Conservation (phyloP, 2,888 invertebrate genomes). For the Pristionchus maxplancki region DNA sequence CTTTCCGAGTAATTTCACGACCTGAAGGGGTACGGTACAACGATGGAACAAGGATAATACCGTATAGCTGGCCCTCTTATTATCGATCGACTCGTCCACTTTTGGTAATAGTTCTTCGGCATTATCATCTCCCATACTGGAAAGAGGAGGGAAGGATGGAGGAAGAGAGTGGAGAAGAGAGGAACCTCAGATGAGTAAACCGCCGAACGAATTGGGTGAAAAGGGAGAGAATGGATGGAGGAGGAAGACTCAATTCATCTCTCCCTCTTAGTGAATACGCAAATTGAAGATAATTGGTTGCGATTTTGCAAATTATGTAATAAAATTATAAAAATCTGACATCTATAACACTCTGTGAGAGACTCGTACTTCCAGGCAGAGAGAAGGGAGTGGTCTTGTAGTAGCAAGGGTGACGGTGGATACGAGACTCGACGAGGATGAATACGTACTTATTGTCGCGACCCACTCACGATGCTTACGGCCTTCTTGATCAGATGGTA, state of each 20-base stretch:
- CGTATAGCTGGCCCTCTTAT: conserved; percentile 60
- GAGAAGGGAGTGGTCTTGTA: conserved; percentile 87
- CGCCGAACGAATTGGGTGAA: background rate
- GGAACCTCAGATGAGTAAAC: background rate
- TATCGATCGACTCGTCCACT: conserved; percentile 60
- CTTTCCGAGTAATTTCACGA: conserved; percentile 65
- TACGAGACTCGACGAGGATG: conserved; percentile 98
- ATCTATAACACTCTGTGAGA: conserved; percentile 97
- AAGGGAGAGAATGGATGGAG: background rate
- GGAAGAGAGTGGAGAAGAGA: background rate
- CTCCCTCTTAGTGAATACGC: too few relatives aligned
- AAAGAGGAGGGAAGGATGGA: background rate
- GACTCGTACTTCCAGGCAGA: conserved; percentile 98
- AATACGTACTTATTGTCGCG: conserved; percentile 99
- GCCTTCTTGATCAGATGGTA: conserved; percentile 99
- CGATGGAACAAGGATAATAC: too few relatives aligned
- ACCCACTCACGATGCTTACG: conserved; percentile 93
- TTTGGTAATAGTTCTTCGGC: conserved; percentile 55
- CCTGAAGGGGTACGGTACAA: conserved; percentile 48
- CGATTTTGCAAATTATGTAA: too few relatives aligned
- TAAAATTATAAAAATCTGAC: background rate
- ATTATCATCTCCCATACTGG: conserved; percentile 9
- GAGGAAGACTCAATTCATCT: background rate
- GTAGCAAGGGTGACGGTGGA: conserved; percentile 97
- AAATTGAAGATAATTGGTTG: too few relatives aligned